Evolutionary conservation across 2,113 vertebrate genomes (phyloP).

Genomic region (Pollimyrus isidori): DNA sequence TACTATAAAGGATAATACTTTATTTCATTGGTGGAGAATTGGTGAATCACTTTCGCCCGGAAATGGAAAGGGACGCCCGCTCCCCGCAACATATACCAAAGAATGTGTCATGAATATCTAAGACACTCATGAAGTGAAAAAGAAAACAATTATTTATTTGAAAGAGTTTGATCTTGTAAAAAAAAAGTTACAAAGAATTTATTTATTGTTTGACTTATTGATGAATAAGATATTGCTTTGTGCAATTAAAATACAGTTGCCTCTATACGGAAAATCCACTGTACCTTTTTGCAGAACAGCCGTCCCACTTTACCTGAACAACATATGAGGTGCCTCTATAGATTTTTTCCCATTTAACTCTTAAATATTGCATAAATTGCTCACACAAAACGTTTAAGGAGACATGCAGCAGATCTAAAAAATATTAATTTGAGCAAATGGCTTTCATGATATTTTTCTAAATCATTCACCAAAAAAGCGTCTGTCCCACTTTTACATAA

Average conservation of each 20-base stretch:
- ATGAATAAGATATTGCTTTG: background rate
- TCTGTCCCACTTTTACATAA: background rate
- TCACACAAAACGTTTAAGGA: background rate
- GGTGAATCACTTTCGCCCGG: background rate
- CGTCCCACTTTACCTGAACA: background rate
- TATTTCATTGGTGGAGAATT: background rate
- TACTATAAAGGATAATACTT: background rate
- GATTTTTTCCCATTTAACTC: background rate
- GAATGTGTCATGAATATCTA: background rate
- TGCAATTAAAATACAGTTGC: background rate
- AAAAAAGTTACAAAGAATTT: background rate
- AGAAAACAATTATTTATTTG: background rate
- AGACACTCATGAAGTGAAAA: background rate
- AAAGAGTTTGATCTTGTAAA: background rate
- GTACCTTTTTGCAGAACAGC: background rate
- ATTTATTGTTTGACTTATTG: background rate
- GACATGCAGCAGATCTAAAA: background rate
- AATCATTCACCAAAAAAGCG: background rate
- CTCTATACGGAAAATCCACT: background rate
- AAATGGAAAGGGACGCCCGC: background rate
- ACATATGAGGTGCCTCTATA: background rate
- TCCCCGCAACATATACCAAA: background rate
- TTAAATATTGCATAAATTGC: background rate
- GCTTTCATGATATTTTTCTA: too few relatives aligned
- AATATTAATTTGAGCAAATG: background rate